phyloP scores from a whole-genome alignment of 2,113 vertebrate genomes.

The Conger conger region DNA sequence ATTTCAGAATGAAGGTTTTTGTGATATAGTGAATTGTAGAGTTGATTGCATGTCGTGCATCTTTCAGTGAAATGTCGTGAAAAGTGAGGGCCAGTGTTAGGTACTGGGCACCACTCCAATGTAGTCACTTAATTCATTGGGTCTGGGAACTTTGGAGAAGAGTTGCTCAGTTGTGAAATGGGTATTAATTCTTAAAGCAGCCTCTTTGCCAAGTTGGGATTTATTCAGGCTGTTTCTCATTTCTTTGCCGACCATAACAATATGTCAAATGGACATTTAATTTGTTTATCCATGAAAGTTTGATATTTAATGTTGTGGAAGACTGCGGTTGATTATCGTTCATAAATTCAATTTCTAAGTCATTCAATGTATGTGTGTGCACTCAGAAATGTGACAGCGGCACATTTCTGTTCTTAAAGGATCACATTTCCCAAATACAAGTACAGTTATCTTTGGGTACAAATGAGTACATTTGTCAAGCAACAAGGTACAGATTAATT shows the following conservation, averaged over 20 bases:
- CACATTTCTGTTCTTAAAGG: too few species aligned
- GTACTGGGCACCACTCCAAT: neutral
- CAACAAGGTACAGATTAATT: too few species aligned
- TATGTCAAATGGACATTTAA: neutral
- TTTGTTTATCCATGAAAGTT: neutral
- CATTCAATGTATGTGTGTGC: too few species aligned
- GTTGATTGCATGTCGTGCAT: neutral
- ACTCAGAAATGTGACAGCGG: too few species aligned
- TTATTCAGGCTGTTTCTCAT: neutral
- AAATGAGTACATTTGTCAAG: too few species aligned
- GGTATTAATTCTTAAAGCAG: neutral
- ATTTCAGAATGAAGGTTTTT: too few species aligned
- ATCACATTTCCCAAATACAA: too few species aligned
- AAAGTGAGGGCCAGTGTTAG: neutral
- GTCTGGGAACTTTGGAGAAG: neutral
- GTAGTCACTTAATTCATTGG: neutral
- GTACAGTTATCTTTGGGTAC: too few species aligned
- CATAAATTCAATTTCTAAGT: too few species aligned
- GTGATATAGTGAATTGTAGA: neutral
- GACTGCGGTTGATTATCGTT: too few species aligned
- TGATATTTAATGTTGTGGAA: neutral
- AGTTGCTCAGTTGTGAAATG: neutral
- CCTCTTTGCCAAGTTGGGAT: neutral
- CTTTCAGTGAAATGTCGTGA: neutral
- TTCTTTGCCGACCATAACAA: neutral